Base-by-base conservation (phyloP, 2,888 invertebrate species). In the Eumacrocentrus americanus region DNA sequence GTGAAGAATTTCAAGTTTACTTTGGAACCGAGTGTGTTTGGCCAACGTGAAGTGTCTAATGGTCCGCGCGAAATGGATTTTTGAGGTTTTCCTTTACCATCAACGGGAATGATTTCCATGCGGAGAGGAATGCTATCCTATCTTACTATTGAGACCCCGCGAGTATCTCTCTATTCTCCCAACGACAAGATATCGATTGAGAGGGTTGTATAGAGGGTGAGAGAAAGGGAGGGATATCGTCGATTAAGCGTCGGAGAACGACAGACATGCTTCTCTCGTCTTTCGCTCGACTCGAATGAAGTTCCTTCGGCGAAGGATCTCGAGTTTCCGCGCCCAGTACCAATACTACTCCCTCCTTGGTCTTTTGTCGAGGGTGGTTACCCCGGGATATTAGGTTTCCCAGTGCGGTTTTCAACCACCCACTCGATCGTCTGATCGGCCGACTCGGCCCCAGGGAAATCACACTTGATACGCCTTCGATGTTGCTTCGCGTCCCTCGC, bases 371-470 rank as follows among this genome's bases (percentile, higher is more conserved):
- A 68, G 67, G 70, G 69, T 61, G 66, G 70, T 46, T 55, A 68
- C 70, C 70, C 70, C 70, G 71, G 70, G 73, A 78, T 78, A 78
- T 78, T 78, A 78, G 78, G 77, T 78, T 78, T 78, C 78, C 78
- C 78, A 77, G 70, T 78, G 78, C 73, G 78, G 78, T 78, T 78
- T 78, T 77, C 76, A 78, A 72, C 78, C 78, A 76, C 77, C 76
- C 73, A 78, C 76, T 77, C 78, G 76, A 78, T 77, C 78, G 78
- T 74, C 74, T 75, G 78, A 78, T 78, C 78, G 76, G 73, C 70
- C 75, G 76, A 77, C 75, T 74, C 75, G 68, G 72, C 78, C 78
- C 77, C 66, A 71, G 78, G 78, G 78, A 78, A 78, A 78, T 78
- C 77, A 78, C 73, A 76, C 78, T 76, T 72, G 78, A 78, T 77